A percentile compares a stretch with the other conserved stretches of the same genome.
phyloP scores from a whole-genome alignment of 2,888 invertebrate genomes.

The Napeogenes inachia region DNA sequence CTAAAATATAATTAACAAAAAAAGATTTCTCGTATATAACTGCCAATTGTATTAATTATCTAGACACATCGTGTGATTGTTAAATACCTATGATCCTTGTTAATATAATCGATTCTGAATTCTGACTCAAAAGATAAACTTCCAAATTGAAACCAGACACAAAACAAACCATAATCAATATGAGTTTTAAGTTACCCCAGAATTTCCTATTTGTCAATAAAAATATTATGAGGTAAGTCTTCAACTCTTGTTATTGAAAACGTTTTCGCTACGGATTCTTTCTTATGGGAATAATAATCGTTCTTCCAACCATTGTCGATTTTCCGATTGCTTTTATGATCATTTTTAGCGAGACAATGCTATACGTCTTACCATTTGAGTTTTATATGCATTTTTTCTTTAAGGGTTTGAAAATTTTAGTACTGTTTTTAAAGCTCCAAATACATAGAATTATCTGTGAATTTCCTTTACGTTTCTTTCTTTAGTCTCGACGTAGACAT shows the following conservation, averaged over 20 bases:
- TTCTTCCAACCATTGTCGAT: slow-evolving; percentile 48
- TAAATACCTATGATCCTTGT: too few relatives aligned
- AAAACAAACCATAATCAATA: slow-evolving; percentile 52
- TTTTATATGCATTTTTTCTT: slow-evolving; percentile 13
- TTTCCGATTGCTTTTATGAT: slow-evolving; percentile 47
- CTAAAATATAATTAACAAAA: too few relatives aligned
- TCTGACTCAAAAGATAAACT: background rate
- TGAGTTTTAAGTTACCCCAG: slow-evolving; percentile 53
- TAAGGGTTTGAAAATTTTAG: background rate
- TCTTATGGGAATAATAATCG: slow-evolving; percentile 57
- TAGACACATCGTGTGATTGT: too few relatives aligned
- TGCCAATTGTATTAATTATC: too few relatives aligned
- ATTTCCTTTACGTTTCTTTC: background rate
- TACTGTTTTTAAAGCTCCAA: slow-evolving; percentile 6
- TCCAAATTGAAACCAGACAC: slow-evolving; percentile 19
- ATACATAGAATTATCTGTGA: background rate
- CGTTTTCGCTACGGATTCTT: slow-evolving; percentile 63
- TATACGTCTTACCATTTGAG: slow-evolving; percentile 22
- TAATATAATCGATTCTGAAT: too few relatives aligned
- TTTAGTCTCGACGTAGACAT: too few relatives aligned
- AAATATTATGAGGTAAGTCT: slow-evolving; percentile 75
- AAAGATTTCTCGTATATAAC: too few relatives aligned
- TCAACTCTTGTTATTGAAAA: slow-evolving; percentile 73
- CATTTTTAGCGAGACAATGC: slow-evolving; percentile 34
- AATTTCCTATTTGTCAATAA: slow-evolving; percentile 63